phyloP scores from a whole-genome alignment of 2,888 invertebrate genomes.

The Papilio elwesi region DNA sequence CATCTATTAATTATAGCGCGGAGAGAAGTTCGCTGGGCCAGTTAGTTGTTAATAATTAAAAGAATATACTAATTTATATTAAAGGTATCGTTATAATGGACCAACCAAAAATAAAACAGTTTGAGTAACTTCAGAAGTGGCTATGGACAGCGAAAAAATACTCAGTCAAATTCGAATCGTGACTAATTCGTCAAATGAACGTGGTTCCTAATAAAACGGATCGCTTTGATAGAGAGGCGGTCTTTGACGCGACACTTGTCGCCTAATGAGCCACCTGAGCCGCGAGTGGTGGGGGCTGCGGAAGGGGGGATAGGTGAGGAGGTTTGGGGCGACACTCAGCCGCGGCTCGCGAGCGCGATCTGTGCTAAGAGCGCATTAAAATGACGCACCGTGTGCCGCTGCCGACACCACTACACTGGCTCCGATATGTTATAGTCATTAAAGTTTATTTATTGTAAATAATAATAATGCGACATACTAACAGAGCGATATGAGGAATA shows the following conservation, averaged over 20 bases:
- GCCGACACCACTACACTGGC: constrained; percentile 1
- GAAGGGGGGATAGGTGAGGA: no score
- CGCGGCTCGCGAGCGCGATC: constrained; percentile 59
- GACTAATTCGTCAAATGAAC: constrained; percentile 32
- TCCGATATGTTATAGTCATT: neutral
- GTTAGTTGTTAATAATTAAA: no score
- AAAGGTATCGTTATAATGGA: no score
- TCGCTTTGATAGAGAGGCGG: constrained; percentile 37
- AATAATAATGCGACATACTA: neutral
- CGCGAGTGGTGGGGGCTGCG: constrained; percentile 46
- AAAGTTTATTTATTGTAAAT: neutral
- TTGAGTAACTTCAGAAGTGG: no score
- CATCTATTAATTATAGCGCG: no score
- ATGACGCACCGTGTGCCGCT: constrained; percentile 37
- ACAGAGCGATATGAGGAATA: no score
- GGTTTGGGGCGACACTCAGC: constrained; percentile 53
- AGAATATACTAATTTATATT: no score
- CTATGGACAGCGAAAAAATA: neutral
- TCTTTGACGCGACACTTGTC: constrained; percentile 69
- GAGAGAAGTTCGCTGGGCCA: no score
- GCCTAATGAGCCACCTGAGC: constrained; percentile 70
- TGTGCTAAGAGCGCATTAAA: constrained; percentile 66
- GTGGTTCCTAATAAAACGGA: constrained; percentile 30
- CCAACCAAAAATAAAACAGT: no score
- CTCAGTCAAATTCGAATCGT: constrained; percentile 22